phyloP scores from a whole-genome alignment of 2,113 vertebrate genomes.

The Aldabrachelys gigantea region DNA sequence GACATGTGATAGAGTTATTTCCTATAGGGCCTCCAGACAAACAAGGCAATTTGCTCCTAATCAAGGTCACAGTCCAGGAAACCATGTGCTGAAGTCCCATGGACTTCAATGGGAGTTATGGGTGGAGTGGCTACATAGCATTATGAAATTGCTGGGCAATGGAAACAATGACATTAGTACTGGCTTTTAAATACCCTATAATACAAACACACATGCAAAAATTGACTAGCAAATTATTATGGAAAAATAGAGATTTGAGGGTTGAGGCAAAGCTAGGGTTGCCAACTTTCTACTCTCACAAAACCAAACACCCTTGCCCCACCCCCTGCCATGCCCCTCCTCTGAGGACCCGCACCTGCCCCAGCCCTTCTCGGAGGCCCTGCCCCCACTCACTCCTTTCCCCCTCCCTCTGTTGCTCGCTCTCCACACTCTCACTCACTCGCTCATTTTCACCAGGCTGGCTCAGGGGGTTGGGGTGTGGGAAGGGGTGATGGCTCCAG shows the following conservation, averaged over 20 bases:
- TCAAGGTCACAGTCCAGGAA: background rate
- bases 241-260: background rate
- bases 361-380: too few relatives aligned
- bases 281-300: too few relatives aligned
- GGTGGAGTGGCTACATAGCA: too few relatives aligned
- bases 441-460: too few relatives aligned
- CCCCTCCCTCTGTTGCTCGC: too few relatives aligned
- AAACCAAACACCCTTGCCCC: too few relatives aligned
- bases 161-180: background rate
- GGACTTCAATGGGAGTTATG: background rate
- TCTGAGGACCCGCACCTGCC: too few relatives aligned
- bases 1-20: slow-evolving; percentile 2
- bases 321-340: too few relatives aligned
- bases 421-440: too few relatives aligned
- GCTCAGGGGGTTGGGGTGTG: too few relatives aligned
- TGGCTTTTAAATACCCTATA: background rate
- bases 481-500: too few relatives aligned
- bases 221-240: background rate
- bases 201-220: background rate
- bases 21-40: background rate
- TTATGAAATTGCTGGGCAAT: background rate
- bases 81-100: background rate
- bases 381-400: too few relatives aligned
- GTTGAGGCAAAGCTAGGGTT: background rate
- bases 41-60: background rate